Conservation (phyloP, 2,797 vertebrate genomes). For the Sebastes paucispinis region DNA sequence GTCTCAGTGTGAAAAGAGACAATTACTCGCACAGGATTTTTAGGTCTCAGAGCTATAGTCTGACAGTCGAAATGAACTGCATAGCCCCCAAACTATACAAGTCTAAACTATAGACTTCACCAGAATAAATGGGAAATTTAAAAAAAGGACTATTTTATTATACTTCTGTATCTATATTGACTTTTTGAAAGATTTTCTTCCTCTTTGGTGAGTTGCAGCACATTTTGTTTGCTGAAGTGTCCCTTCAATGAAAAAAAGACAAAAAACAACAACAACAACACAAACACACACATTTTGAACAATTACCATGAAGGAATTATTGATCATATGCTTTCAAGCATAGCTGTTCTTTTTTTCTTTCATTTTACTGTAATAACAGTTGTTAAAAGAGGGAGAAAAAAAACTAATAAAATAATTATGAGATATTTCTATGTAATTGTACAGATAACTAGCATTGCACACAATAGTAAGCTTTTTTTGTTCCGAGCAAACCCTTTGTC, state of each 20-base stretch:
- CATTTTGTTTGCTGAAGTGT: conserved; percentile 84
- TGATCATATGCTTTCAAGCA: conserved; percentile 89
- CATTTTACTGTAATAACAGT: conserved; percentile 92
- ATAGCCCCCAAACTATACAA: conserved; percentile 48
- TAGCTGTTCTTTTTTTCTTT: conserved; percentile 86
- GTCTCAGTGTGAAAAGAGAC: conserved; percentile 76
- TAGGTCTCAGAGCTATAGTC: conserved; percentile 60
- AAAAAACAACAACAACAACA: conserved; percentile 11
- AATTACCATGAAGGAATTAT: conserved; percentile 85
- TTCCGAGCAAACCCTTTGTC: conserved; percentile 90
- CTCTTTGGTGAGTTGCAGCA: conserved; percentile 83
- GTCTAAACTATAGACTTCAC: conserved; percentile 67
- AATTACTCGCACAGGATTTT: conserved; percentile 58
- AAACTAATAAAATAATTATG: conserved; percentile 93
- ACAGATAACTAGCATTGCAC: conserved; percentile 99
- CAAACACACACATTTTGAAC: conserved; percentile 72
- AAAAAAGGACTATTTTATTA: conserved; percentile 86
- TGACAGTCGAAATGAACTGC: conserved; percentile 69
- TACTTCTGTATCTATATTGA: conserved; percentile 84
- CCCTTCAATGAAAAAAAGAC: conserved; percentile 70
- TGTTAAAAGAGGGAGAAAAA: conserved; percentile 82
- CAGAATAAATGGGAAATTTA: conserved; percentile 58
- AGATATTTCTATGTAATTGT: conserved; percentile 99
- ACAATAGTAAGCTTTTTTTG: conserved; percentile 93
- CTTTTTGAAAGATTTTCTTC: conserved; percentile 84